Percentiles rank a stretch among this genome's conserved stretches.
phyloP scores from a whole-genome alignment of 2,113 vertebrate species.

The Scomber scombrus region DNA sequence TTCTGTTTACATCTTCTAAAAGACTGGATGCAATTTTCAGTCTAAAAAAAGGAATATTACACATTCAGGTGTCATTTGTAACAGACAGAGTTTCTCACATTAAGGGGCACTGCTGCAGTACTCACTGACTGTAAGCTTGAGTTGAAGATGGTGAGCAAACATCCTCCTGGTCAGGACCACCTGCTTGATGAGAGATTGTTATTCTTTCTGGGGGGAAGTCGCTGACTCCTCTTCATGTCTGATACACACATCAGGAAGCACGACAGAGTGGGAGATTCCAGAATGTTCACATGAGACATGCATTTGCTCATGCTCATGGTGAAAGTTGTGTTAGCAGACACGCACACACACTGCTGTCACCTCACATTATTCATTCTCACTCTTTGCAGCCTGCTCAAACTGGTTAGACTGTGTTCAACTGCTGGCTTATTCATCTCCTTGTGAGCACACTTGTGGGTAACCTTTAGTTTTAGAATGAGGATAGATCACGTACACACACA shows the following conservation, averaged over 20 bases:
- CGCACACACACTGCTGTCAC: not conserved
- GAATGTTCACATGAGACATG: not conserved
- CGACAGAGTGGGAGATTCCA: conserved; percentile 35
- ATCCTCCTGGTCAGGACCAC: not conserved
- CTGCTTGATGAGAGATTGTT: not conserved
- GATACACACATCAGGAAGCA: not conserved
- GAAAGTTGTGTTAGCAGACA: not conserved
- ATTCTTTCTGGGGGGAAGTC: not conserved
- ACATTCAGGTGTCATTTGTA: too few relatives aligned
- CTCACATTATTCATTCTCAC: too few relatives aligned
- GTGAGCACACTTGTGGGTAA: not conserved
- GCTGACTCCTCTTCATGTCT: too few relatives aligned
- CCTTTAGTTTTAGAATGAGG: not conserved
- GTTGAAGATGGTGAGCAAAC: not conserved
- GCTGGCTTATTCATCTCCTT: not conserved
- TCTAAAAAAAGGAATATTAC: too few relatives aligned
- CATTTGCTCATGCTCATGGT: not conserved
- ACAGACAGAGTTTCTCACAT: too few relatives aligned
- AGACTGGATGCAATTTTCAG: too few relatives aligned
- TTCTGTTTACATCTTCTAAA: too few relatives aligned
- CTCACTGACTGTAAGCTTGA: too few relatives aligned
- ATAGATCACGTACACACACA: not conserved
- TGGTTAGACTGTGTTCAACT: not conserved
- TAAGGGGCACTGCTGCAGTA: too few relatives aligned
- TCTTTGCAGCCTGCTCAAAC: not conserved